Evolutionary conservation across 2,888 invertebrate species (phyloP), one percentile per base, ranked within the genome.

Genomic region (Cerastis rubricosa): DNA sequence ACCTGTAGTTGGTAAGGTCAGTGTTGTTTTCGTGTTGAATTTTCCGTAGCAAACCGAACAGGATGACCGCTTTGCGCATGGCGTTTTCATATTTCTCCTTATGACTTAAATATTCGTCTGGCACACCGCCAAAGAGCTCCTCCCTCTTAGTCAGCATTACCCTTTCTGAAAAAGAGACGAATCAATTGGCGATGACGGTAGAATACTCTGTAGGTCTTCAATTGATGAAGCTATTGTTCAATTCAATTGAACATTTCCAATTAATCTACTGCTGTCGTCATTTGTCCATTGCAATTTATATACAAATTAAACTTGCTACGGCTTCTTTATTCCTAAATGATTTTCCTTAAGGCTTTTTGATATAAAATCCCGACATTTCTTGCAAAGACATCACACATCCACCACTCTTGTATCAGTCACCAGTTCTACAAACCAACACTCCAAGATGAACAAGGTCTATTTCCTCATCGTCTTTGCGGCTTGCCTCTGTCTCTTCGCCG

Each of bases 71-170:
- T 91, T 98, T 98, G 68, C 97, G 97, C 40, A 98, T 91, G 6
- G 98, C 97, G 88, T 97, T 97, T 91, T 98, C 98, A 91, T 98
- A 99, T 78, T 98, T 97, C 89, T 99, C 98, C 89, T 98, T 98
- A 90, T 98, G 98, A 74, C 98, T 98, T 81, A 98, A 95, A 92
- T 98, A 98, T 71, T 98, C 98, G 14, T 97, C 95, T 2, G 98
- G 98, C 0, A 97, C 91, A 35, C 96, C 95, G 74, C 97, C 97
- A 80, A 97, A 94, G 47, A 98, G 90, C 49, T 97, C 97, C 12
- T 90, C 87, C 0, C 97, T 97, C 92, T 98, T 95, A 1, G 94
- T 93, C 29, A 94, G 70, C 72, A 96, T 88, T 5, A 89, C 67
- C 45, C 87, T 87, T 88, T 96, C 96, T 96, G 88, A 19, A 92